Conservation (phyloP, 2,888 invertebrate genomes). For the Zootermopsis nevadensis region DNA sequence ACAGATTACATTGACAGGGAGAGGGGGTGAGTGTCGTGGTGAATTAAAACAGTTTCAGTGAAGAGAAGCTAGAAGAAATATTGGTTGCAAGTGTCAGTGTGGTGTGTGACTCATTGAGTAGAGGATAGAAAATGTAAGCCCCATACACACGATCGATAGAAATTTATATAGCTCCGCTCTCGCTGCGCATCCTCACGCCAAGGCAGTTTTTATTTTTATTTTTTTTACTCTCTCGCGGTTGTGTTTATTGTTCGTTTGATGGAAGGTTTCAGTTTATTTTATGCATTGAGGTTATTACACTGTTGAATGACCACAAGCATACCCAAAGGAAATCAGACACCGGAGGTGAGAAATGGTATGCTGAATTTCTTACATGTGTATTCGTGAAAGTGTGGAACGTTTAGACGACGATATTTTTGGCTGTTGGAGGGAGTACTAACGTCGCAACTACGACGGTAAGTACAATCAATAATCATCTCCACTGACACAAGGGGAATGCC, state of each 20-base stretch:
- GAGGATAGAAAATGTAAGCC: background rate
- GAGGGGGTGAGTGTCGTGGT: background rate
- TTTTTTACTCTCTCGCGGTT: background rate
- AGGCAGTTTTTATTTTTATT: background rate
- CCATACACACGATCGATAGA: conserved; percentile 26
- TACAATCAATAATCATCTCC: conserved; percentile 7
- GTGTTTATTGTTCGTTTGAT: background rate
- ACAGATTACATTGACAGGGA: background rate
- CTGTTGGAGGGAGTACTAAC: background rate
- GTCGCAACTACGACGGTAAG: conserved; percentile 19
- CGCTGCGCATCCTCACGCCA: conserved; percentile 8
- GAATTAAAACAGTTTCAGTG: conserved; percentile 3
- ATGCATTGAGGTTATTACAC: too few relatives aligned
- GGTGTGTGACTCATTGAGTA: background rate
- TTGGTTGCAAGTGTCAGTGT: background rate
- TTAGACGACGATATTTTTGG: background rate
- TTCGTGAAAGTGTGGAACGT: conserved; percentile 11
- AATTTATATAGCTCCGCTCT: conserved; percentile 7
- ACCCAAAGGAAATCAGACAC: background rate
- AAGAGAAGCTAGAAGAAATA: background rate
- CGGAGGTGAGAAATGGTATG: background rate
- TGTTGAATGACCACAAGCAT: too few relatives aligned
- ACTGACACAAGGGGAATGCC: background rate
- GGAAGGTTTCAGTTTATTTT: too few relatives aligned
- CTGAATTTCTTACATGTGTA: background rate